Percentiles rank a stretch among this genome's conserved stretches.
phyloP scores from a whole-genome alignment of 2,797 vertebrate species.

The Huso huso region DNA sequence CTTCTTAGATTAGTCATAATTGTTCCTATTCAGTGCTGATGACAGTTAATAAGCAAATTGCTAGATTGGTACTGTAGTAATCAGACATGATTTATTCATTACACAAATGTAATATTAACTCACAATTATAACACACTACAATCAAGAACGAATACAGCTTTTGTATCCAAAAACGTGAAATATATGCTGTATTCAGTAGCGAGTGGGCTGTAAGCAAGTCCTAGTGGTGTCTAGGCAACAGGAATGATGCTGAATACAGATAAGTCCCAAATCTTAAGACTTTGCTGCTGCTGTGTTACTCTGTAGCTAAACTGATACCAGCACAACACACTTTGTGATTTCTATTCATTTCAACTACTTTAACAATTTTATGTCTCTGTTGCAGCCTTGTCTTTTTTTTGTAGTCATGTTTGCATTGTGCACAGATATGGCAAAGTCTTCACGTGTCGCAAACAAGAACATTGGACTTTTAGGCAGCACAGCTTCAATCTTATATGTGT shows the following conservation, averaged over 20 bases:
- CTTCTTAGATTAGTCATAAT: background rate
- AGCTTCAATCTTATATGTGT: too few relatives aligned
- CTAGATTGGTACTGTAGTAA: background rate
- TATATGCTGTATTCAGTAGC: background rate
- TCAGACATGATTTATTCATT: constrained; percentile 3
- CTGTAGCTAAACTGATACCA: background rate
- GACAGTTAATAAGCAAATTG: background rate
- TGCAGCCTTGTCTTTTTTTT: too few relatives aligned
- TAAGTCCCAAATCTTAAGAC: background rate
- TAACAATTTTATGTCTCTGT: too few relatives aligned
- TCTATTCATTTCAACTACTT: too few relatives aligned
- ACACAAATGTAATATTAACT: constrained; percentile 5
- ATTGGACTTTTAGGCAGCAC: too few relatives aligned
- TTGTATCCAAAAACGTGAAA: background rate
- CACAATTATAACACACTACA: background rate
- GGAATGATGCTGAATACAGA: background rate
- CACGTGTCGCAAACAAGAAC: too few relatives aligned
- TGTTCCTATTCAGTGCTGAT: constrained; percentile 9
- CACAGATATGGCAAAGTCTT: too few relatives aligned
- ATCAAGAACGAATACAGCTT: background rate
- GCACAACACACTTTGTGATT: too few relatives aligned
- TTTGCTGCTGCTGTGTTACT: background rate
- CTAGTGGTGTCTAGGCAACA: background rate
- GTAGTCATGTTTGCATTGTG: too few relatives aligned
- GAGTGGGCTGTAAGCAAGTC: background rate